phyloP scores from a whole-genome alignment of 2,888 invertebrate species.

The Trisateles emortualis region DNA sequence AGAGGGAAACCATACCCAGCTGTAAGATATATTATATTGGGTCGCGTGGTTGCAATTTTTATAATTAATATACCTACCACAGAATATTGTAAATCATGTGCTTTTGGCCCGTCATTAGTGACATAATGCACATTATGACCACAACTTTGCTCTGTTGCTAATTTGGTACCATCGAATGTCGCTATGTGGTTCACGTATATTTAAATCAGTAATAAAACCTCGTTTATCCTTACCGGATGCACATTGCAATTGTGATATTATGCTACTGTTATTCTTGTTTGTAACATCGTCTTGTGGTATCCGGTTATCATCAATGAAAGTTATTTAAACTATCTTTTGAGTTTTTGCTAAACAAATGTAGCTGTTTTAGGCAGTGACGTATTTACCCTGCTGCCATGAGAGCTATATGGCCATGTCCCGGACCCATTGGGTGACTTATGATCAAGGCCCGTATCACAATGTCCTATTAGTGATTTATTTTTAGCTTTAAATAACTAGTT shows the following conservation, averaged over 20 bases:
- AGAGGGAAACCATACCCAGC: no score
- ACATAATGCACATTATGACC: constrained; percentile 3
- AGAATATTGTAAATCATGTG: not conserved
- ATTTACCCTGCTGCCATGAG: no score
- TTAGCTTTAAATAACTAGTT: no score
- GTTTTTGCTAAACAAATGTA: no score
- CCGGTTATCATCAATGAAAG: not conserved
- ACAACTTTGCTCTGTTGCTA: constrained; percentile 6
- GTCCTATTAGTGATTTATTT: no score
- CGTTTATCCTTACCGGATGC: constrained; percentile 1
- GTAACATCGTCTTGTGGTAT: not conserved
- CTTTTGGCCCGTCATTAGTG: not conserved
- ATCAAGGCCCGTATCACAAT: no score
- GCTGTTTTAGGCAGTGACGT: no score
- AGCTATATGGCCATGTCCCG: no score
- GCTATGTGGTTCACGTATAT: constrained; percentile 8
- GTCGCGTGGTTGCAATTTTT: not conserved
- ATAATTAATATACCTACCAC: not conserved
- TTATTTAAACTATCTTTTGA: not conserved
- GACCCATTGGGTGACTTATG: no score
- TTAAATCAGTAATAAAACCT: constrained; percentile 8
- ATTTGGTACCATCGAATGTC: constrained; percentile 7
- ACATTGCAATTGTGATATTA: constrained; percentile 1
- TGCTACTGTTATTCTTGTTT: not conserved
- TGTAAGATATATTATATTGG: no score